Percentiles rank a stretch among this genome's conserved stretches.
phyloP scores from a whole-genome alignment of 1,140 invertebrate species.

The Galleria mellonella region DNA sequence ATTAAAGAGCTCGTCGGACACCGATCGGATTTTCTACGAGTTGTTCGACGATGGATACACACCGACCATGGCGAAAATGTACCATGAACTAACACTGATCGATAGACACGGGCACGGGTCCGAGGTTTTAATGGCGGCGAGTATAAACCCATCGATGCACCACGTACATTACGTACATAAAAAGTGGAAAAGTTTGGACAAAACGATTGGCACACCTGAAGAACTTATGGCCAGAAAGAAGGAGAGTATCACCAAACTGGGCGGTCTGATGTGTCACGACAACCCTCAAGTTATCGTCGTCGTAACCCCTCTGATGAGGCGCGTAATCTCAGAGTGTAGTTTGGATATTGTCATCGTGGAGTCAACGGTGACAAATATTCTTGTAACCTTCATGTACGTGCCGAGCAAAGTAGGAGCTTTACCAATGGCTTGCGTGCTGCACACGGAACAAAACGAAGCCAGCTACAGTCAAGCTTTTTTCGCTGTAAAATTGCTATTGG shows the following conservation, averaged over 20 bases:
- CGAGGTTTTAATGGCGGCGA: constrained; percentile 1
- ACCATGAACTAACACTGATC: constrained; percentile 10
- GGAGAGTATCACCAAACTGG: background rate
- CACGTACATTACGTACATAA: constrained; percentile 8
- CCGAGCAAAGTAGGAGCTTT: constrained; percentile 14
- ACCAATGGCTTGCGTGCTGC: constrained; percentile 15
- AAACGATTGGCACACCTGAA: background rate
- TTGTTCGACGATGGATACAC: constrained; percentile 9
- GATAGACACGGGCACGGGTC: constrained; percentile 4
- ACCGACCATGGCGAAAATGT: constrained; percentile 3
- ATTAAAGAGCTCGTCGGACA: constrained; percentile 6
- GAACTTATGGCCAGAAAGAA: background rate
- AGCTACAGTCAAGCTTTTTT: constrained; percentile 15
- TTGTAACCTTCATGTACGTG: constrained; percentile 8
- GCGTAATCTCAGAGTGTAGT: background rate
- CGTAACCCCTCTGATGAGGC: constrained; percentile 11
- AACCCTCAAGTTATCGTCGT: constrained; percentile 2
- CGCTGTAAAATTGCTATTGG: constrained; percentile 2
- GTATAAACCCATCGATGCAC: constrained; percentile 9
- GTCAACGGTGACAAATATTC: background rate
- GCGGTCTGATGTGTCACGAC: background rate
- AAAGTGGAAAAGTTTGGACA: background rate
- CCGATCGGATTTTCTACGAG: constrained; percentile 4
- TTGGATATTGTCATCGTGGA: constrained; percentile 15
- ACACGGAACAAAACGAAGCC: constrained; percentile 1